Evolutionary conservation across 2,888 invertebrate species (phyloP).

Genomic region (Cryptus armator): DNA sequence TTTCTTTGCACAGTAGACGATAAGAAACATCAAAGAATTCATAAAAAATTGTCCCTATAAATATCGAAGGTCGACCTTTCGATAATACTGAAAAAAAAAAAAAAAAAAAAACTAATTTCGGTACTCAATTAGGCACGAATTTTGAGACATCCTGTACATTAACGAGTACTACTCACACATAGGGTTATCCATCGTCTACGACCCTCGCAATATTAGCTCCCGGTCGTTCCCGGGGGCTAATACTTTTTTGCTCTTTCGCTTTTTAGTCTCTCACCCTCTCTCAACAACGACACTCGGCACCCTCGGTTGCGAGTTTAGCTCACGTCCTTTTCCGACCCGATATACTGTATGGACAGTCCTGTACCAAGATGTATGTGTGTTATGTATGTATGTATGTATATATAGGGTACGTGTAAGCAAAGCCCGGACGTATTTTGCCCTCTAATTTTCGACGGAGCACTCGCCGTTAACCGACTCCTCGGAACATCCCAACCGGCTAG

Average conservation of each 20-base stretch:
- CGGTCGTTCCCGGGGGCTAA: constrained; percentile 50
- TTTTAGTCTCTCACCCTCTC: constrained; percentile 58
- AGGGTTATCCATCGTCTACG: constrained; percentile 39
- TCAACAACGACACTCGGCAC: constrained; percentile 29
- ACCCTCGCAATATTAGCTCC: constrained; percentile 45
- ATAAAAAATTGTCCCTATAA: too few species aligned
- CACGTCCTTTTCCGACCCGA: constrained; percentile 53
- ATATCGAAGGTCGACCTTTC: too few species aligned
- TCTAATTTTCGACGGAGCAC: constrained; percentile 77
- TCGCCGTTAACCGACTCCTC: constrained; percentile 66
- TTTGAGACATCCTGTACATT: constrained; percentile 9
- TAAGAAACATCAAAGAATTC: too few species aligned
- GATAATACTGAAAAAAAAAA: too few species aligned
- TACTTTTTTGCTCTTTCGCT: constrained; percentile 66
- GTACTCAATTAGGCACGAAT: not conserved
- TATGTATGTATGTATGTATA: constrained; percentile 16
- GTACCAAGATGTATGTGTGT: constrained; percentile 23
- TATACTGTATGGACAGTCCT: constrained; percentile 50
- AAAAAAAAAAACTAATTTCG: too few species aligned
- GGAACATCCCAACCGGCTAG: constrained; percentile 40
- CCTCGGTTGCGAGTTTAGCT: constrained; percentile 17
- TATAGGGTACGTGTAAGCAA: constrained; percentile 20
- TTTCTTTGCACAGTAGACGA: too few species aligned
- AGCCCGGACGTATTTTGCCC: constrained; percentile 69
- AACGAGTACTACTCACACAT: constrained; percentile 17